Evolutionary conservation across 1,140 invertebrate species (phyloP).

Genomic region (Babylonia areolata): DNA sequence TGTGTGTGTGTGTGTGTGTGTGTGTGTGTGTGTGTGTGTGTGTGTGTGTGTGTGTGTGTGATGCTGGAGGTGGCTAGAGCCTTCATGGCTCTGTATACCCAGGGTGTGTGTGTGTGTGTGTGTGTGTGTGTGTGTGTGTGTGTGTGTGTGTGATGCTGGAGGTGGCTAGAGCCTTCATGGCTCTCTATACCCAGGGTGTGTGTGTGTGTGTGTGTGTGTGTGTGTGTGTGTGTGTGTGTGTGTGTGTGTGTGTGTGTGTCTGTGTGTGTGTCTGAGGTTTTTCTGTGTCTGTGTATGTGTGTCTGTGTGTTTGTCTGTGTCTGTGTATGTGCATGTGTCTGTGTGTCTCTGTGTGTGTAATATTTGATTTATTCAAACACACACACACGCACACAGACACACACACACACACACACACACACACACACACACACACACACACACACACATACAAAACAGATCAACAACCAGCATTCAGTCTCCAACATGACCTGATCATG

Average conservation of each 20-base stretch:
- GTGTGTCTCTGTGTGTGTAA: too few relatives aligned
- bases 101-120: constrained; percentile 51
- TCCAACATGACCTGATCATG: too few relatives aligned
- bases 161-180: constrained; percentile 77
- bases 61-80: constrained; percentile 79
- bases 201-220: not conserved
- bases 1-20: too few relatives aligned
- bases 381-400: not conserved
- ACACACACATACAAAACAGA: not conserved
- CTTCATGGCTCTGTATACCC: constrained; percentile 72
- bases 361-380: not conserved
- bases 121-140: too few relatives aligned
- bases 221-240: constrained; percentile 46
- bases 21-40: constrained; percentile 38
- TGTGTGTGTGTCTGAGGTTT: not conserved
- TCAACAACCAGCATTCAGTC: too few relatives aligned
- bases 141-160: constrained; percentile 79
- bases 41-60: constrained; percentile 39
- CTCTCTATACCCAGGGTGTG: constrained; percentile 67
- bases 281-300: too few relatives aligned
- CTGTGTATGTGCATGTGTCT: too few relatives aligned
- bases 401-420: not conserved
- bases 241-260: constrained; percentile 38
- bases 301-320: too few relatives aligned
- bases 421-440: not conserved